Evolutionary conservation across 1,140 invertebrate genomes (phyloP).

Genomic region (Aphaenogaster ashmeadi): DNA sequence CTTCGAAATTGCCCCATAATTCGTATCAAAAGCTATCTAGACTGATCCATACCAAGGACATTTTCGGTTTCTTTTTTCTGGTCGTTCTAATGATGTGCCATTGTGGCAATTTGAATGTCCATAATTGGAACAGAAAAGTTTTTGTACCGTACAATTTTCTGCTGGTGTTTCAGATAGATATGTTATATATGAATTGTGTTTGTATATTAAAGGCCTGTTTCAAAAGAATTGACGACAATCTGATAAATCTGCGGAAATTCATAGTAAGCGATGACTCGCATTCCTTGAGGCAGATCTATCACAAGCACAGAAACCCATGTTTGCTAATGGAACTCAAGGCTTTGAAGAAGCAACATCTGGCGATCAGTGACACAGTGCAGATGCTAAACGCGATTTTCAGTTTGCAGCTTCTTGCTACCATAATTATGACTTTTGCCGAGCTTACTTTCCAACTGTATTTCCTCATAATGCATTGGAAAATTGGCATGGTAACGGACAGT

Average conservation of each 20-base stretch:
- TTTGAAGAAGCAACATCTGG: background rate
- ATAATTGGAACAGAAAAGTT: no score
- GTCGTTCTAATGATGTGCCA: background rate
- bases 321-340: background rate
- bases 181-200: background rate
- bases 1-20: background rate
- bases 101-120: no score
- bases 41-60: background rate
- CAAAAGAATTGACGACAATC: background rate
- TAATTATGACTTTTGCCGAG: background rate
- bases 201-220: background rate
- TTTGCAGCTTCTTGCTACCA: background rate
- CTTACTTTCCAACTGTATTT: slow-evolving; percentile 75
- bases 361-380: background rate
- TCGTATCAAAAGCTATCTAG: slow-evolving; percentile 4
- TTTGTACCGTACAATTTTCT: background rate
- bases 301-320: background rate
- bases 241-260: background rate
- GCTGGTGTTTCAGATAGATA: background rate
- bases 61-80: background rate
- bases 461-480: slow-evolving; percentile 64
- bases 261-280: background rate
- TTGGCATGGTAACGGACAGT: background rate
- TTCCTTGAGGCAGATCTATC: no score
- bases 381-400: slow-evolving; percentile 26